Evolutionary conservation across 2,797 vertebrate genomes (phyloP), one percentile per base, ranked within the genome.

Genomic region (Sandelia bainsii): DNA sequence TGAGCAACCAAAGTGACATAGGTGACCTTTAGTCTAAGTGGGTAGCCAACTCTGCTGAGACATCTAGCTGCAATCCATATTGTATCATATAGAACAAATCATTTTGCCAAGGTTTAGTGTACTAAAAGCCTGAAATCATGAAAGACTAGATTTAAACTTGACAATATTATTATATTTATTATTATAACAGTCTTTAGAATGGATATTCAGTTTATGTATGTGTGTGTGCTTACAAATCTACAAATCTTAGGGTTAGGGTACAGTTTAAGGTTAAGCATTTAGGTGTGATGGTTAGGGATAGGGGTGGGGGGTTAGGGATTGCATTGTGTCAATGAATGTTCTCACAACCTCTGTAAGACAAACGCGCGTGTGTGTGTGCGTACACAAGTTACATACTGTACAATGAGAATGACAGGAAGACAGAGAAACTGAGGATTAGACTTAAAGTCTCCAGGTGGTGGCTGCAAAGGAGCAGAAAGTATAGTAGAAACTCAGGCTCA

Each of bases 401-500:
- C 9, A 62, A 46, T 29, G 54, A 75, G 19, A 2, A 8, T 68
- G 4, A 10, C 11, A 40, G 23, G 20, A 62, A 58, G n/a, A 60
- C 19, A 25, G 25, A 65, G 54, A 42, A 40, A 59, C 53, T 25
- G 20, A 60, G 9, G 65, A 32, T 39, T 19, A 75, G 25, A 54
- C 67, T 25, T 52, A 8, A 32, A 42, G 6, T 69, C 59, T 72
- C 39, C 48, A 70, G 60, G 67, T 69, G 66, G 74, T 22, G 48
- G 64, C 49, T 80, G 48, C 8, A 0, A 42, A 77, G 60, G 56
- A 58, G 48, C 32, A 66, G 32, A 72, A 63, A 61, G 50, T 67
- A 64, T 72, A 34, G 8, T 57, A 72, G 51, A 69, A 75, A 75
- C 25, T 69, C 40, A 4, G 68, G 42, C 70, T 78, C 77, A 71